Evolutionary conservation across 2,797 vertebrate genomes (phyloP), one percentile per base, ranked within the genome.

Genomic region (Oreortyx pictus): DNA sequence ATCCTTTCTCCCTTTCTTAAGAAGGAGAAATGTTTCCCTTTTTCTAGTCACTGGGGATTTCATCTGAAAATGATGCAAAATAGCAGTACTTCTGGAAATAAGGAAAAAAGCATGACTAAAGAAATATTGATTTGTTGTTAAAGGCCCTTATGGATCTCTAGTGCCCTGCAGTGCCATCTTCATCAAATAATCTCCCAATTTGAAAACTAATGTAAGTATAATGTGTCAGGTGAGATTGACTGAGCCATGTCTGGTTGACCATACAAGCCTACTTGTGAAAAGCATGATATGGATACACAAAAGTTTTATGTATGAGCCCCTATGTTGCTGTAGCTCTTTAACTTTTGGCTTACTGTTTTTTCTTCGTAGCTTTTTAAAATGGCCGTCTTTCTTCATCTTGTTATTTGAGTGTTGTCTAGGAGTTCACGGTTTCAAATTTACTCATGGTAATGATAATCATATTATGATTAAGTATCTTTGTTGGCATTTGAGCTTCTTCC

Each of bases 231-330:
- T 56, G 47, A 35, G 22, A 82, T 9, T 25, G 19, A 37, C 8
- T 8, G 57, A 43, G 19, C 65, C 50, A 9, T 0, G 0, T 50
- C 72, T 66, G 47, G n/a, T 2, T n/a, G 67, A 31, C 18, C 1
- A 1, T 43, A 62, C 0, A 1, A 66, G 14, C 10, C 16, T 0
- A 0, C 68, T 46, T 33, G 46, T 65, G 59, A 41, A 19, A 44
- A 31, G 16, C 4, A 27, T 14, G 3, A 24, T 47, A 65, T 44
- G 52, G 50, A 56, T 39, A 14, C 11, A 17, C 22, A 9, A 16
- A 6, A 29, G 25, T 23, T 68, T n/a, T 39, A 8, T n/a, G 13
- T 33, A 56, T 59, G 25, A 89, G 29, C 23, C 50, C 31, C 14
- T 7, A 5, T 35, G 33, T 35, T 67, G 46, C 39, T 46, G 27